phyloP scores from a whole-genome alignment of 37 sponge, comb jelly and placozoan genomes.

The Aplysina aerophoba region DNA sequence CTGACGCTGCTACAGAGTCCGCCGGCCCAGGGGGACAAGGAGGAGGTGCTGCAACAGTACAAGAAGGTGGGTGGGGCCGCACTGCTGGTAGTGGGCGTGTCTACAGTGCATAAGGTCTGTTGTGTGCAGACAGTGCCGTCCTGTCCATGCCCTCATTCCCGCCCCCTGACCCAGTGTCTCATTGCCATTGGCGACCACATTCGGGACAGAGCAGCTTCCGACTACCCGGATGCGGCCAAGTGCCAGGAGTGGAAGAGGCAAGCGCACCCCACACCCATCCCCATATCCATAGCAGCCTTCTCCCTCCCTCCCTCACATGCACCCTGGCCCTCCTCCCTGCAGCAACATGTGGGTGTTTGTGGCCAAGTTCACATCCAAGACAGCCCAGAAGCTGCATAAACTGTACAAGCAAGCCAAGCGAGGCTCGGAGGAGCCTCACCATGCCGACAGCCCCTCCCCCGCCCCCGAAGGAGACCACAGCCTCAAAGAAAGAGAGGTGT shows the following conservation, averaged over 20 bases:
- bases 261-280: not conserved
- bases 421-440: too few relatives aligned
- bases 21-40: conserved; percentile 35
- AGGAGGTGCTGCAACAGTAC: conserved; percentile 65
- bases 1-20: conserved; percentile 57
- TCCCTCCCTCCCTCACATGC: not conserved
- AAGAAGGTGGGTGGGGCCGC: conserved; percentile 54
- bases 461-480: too few relatives aligned
- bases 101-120: conserved; percentile 3
- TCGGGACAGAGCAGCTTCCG: not conserved
- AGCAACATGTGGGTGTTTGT: conserved; percentile 97
- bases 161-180: conserved; percentile 41
- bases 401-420: conserved; percentile 48
- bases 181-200: conserved; percentile 86
- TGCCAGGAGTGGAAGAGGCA: conserved; percentile 70
- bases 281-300: not conserved
- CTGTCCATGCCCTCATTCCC: not conserved
- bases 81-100: conserved; percentile 18
- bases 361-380: conserved; percentile 81
- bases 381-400: conserved; percentile 72
- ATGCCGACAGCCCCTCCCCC: too few relatives aligned
- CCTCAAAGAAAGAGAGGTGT: too few relatives aligned
- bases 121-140: not conserved
- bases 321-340: not conserved
- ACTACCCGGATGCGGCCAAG: conserved; percentile 43